Evolutionary conservation across 2,888 invertebrate genomes (phyloP).

Genomic region (Pogonocherus hispidulus): DNA sequence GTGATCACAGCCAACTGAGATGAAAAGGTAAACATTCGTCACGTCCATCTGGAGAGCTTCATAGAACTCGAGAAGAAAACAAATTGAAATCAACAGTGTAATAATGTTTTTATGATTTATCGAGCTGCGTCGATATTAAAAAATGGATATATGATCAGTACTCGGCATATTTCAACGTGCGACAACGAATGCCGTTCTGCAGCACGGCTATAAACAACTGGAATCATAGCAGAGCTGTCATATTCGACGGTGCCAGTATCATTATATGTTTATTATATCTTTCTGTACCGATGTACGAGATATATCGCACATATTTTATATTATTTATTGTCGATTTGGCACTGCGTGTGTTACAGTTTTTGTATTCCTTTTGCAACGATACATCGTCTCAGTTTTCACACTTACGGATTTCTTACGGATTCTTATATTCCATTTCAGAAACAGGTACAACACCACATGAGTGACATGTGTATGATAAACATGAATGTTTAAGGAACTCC

Average conservation of each 20-base stretch:
- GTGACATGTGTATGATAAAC: too few species aligned
- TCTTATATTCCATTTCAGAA: not conserved
- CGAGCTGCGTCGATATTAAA: slow-evolving; percentile 52
- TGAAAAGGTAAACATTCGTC: slow-evolving; percentile 30
- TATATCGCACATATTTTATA: slow-evolving; percentile 23
- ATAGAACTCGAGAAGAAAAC: slow-evolving; percentile 21
- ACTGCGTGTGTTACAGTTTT: not conserved
- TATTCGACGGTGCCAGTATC: slow-evolving; percentile 44
- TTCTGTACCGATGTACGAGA: slow-evolving; percentile 40
- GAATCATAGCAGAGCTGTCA: slow-evolving; percentile 61
- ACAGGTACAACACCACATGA: too few species aligned
- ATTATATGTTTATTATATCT: slow-evolving; percentile 52
- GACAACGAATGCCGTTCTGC: slow-evolving; percentile 62
- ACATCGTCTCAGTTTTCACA: not conserved
- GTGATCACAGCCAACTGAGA: slow-evolving; percentile 9
- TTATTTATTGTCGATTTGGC: slow-evolving; percentile 8
- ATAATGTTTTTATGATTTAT: slow-evolving; percentile 55
- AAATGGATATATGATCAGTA: slow-evolving; percentile 64
- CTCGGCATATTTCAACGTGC: slow-evolving; percentile 64
- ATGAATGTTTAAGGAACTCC: too few species aligned
- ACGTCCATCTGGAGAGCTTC: slow-evolving; percentile 17
- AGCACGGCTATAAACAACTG: slow-evolving; percentile 63
- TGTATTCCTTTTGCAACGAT: not conserved
- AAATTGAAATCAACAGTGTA: slow-evolving; percentile 44
- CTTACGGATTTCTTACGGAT: not conserved